These are phyloP conservation scores for Teleogryllus oceanicus DNA, from an alignment of 2,888 invertebrate species.

Conservation along the genomic window DNA sequence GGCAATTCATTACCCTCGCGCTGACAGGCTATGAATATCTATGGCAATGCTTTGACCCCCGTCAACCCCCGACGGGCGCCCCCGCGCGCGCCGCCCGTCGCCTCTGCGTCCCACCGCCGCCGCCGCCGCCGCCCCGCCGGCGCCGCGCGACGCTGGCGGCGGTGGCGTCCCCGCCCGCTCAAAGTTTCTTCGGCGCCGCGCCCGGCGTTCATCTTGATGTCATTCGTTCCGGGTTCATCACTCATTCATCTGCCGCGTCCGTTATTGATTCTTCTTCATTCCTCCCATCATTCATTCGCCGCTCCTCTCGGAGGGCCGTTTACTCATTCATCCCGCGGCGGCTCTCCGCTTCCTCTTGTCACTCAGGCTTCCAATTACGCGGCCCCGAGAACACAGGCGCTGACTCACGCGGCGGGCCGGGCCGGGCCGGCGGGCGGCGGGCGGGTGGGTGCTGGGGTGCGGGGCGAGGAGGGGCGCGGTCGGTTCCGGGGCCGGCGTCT, in stretches of 20 bases:
- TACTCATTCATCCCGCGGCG: slow-evolving; percentile 7
- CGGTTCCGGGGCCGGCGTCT: too few relatives aligned
- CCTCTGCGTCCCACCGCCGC: neutral
- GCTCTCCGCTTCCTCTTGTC: slow-evolving; percentile 18
- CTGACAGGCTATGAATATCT: slow-evolving; percentile 18
- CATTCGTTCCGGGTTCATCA: slow-evolving; percentile 9
- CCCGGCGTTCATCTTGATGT: neutral
- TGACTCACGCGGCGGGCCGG: neutral
- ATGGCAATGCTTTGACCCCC: slow-evolving; percentile 10
- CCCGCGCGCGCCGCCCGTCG: neutral
- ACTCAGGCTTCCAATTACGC: slow-evolving; percentile 18
- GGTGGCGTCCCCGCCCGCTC: neutral
- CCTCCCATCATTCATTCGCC: neutral
- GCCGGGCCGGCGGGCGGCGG: too few relatives aligned
- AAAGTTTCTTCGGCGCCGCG: neutral
- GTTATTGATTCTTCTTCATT: slow-evolving; percentile 18
- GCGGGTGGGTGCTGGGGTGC: too few relatives aligned
- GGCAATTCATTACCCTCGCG: slow-evolving; percentile 6
- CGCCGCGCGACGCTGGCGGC: neutral
- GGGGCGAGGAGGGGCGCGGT: too few relatives aligned
- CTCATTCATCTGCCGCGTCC: neutral
- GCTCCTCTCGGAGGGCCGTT: neutral
- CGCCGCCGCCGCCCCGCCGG: neutral
- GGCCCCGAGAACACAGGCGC: slow-evolving; percentile 1
- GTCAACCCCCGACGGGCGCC: neutral